Conservation (phyloP, 2,797 vertebrate genomes). For the Aphelocoma californica region DNA sequence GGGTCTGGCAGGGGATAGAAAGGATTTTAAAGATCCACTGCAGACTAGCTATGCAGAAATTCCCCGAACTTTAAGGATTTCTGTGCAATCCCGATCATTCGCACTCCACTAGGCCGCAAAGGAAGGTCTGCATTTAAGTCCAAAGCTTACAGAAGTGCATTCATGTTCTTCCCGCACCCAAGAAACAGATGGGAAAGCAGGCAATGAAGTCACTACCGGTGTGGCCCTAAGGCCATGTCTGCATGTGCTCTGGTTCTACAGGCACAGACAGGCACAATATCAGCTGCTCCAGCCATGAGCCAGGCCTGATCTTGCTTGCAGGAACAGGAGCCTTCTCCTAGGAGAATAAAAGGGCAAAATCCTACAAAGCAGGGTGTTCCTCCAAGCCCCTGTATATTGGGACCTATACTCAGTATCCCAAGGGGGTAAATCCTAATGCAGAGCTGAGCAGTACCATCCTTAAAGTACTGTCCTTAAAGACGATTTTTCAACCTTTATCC, state of each 20-base stretch:
- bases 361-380: background rate
- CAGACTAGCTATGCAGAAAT: background rate
- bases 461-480: background rate
- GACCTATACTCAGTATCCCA: background rate
- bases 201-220: rapidly evolving
- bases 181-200: background rate
- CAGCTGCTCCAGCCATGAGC: rapidly evolving
- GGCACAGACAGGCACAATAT: background rate
- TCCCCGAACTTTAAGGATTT: background rate
- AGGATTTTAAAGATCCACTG: constrained; percentile 10
- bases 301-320: background rate
- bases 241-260: background rate
- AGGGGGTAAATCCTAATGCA: background rate
- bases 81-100: background rate
- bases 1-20: background rate
- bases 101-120: background rate
- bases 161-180: background rate
- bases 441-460: background rate
- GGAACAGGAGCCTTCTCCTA: background rate
- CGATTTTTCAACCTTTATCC: background rate
- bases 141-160: background rate
- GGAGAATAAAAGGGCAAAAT: background rate
- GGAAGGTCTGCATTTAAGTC: background rate
- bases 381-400: rapidly evolving
- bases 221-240: background rate